Conservation (phyloP, 2,888 invertebrate genomes). For the Cartodere bifasciata region DNA sequence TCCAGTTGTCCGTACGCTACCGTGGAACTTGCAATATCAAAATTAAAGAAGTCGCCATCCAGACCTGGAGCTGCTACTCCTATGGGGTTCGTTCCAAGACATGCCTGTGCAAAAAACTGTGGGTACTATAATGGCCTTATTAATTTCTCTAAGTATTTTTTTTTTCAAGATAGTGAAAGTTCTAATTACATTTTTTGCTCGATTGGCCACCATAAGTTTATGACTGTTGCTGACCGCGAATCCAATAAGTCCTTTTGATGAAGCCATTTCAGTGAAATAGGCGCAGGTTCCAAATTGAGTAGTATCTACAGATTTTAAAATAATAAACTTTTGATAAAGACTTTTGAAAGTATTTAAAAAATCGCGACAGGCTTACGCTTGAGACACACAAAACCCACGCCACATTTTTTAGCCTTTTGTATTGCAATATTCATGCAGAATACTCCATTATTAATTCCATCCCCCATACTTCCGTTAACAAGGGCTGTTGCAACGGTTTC, state of each 20-base stretch:
- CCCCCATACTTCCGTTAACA: not conserved
- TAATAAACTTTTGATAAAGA: not conserved
- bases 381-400: not conserved
- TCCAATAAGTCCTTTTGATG: not conserved
- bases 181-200: conserved; percentile 1
- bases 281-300: not conserved
- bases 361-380: not conserved
- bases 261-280: not conserved
- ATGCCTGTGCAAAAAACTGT: no score
- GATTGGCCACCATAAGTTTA: not conserved
- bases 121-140: no score
- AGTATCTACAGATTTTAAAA: not conserved
- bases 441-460: not conserved
- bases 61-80: not conserved
- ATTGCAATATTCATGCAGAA: conserved; percentile 1
- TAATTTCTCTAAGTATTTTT: no score
- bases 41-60: not conserved
- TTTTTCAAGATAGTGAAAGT: no score
- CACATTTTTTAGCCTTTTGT: conserved; percentile 1
- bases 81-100: not conserved
- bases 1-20: not conserved
- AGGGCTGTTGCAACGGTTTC: not conserved
- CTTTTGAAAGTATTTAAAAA: not conserved
- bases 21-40: not conserved
- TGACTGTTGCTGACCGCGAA: not conserved